Evolutionary conservation across 2,113 vertebrate species (phyloP).

Genomic region (Paratilapia polleni): DNA sequence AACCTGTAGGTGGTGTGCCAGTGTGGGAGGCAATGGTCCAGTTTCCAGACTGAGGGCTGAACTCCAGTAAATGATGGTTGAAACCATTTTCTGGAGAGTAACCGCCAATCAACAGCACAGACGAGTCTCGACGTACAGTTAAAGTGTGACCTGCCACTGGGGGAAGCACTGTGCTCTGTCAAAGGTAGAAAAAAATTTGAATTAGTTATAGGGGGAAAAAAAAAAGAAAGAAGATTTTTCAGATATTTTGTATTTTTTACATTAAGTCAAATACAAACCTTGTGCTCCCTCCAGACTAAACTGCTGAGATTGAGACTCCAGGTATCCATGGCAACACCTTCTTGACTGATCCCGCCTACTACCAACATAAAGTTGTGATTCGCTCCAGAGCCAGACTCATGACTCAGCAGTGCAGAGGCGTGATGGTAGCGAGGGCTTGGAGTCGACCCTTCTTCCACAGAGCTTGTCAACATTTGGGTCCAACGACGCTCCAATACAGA

Average conservation of each 20-base stretch:
- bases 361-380: conserved; percentile 87
- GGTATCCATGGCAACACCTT: conserved; percentile 84
- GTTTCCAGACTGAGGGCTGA: conserved; percentile 82
- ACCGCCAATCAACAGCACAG: conserved; percentile 88
- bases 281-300: conserved; percentile 88
- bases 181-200: not conserved
- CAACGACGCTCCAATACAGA: conserved; percentile 87
- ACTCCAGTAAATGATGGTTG: conserved; percentile 89
- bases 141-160: conserved; percentile 89
- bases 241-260: not conserved
- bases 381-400: conserved; percentile 66
- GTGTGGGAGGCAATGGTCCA: conserved; percentile 86
- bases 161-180: conserved; percentile 84
- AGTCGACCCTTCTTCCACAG: conserved; percentile 82
- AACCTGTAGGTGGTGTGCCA: conserved; percentile 91
- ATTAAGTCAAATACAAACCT: conserved; percentile 69
- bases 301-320: conserved; percentile 92
- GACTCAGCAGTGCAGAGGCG: conserved; percentile 83
- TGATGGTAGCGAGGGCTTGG: conserved; percentile 89
- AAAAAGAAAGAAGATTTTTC: not conserved
- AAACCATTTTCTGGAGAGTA: conserved; percentile 92
- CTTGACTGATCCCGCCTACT: conserved; percentile 86
- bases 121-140: conserved; percentile 82
- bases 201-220: too few species aligned
- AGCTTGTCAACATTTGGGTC: conserved; percentile 91